phyloP scores from a whole-genome alignment of 2,888 invertebrate genomes.

The Rhyacophila evoluta region DNA sequence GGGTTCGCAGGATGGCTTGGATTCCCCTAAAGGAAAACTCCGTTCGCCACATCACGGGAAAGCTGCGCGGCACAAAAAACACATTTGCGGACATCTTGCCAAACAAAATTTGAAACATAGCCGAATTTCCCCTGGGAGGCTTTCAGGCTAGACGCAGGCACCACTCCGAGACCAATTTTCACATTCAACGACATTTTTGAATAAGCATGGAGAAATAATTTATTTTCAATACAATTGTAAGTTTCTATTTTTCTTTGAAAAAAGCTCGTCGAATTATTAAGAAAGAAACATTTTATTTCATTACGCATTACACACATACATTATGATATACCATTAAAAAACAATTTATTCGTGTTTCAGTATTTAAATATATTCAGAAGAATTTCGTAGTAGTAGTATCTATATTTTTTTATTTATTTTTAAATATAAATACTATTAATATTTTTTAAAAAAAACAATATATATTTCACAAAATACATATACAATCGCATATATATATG shows the following conservation, averaged over 20 bases:
- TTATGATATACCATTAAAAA: too few relatives aligned
- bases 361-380: too few relatives aligned
- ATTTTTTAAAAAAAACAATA: too few relatives aligned
- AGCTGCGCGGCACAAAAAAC: conserved; percentile 4
- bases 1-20: not conserved
- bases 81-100: conserved; percentile 24
- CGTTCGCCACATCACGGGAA: not conserved
- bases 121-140: not conserved
- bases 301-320: too few relatives aligned
- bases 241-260: not conserved
- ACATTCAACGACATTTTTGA: not conserved
- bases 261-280: too few relatives aligned
- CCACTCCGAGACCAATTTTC: not conserved
- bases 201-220: not conserved
- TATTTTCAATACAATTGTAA: not conserved
- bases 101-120: conserved; percentile 24
- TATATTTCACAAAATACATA: too few relatives aligned
- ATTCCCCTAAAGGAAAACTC: conserved; percentile 14
- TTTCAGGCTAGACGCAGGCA: not conserved
- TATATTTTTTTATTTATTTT: too few relatives aligned
- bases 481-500: too few relatives aligned
- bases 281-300: too few relatives aligned
- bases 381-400: too few relatives aligned
- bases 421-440: too few relatives aligned
- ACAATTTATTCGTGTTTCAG: too few relatives aligned